Conservation (phyloP, 2,888 invertebrate species). For the Hydroisotoma schaefferi region DNA sequence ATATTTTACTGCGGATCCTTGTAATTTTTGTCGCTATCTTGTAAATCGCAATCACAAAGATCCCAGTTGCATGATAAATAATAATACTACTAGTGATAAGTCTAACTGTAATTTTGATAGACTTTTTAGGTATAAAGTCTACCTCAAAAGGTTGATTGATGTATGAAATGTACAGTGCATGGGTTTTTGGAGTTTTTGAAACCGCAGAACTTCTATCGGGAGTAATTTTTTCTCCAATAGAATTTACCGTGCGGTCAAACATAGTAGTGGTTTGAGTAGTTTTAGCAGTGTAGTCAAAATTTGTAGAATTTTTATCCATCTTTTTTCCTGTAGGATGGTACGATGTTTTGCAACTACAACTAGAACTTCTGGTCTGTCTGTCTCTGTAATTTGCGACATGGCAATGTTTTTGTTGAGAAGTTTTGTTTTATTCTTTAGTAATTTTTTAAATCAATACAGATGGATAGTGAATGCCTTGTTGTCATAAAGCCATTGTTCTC, state of each 20-base stretch:
- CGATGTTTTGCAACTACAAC: too few relatives aligned
- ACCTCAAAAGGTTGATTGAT: too few relatives aligned
- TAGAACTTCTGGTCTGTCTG: neutral
- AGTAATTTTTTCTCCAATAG: neutral
- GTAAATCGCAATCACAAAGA: too few relatives aligned
- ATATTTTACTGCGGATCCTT: too few relatives aligned
- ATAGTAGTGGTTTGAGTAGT: neutral
- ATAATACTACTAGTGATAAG: neutral
- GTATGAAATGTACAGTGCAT: conserved; percentile 23
- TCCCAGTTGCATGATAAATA: too few relatives aligned
- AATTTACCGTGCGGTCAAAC: neutral
- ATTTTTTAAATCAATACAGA: too few relatives aligned
- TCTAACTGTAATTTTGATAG: neutral
- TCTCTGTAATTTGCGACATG: neutral
- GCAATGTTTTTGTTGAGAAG: too few relatives aligned
- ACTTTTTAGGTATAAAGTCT: neutral
- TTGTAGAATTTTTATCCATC: too few relatives aligned
- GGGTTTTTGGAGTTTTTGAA: conserved; percentile 28
- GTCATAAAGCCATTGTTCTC: conserved; percentile 11
- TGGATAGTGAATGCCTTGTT: conserved; percentile 14
- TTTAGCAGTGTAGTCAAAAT: too few relatives aligned
- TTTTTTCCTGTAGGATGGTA: too few relatives aligned
- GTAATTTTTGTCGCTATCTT: too few relatives aligned
- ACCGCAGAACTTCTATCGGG: neutral
- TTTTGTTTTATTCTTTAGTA: too few relatives aligned